A percentile compares a stretch with the other conserved stretches of the same genome.
phyloP scores from a whole-genome alignment of 1,140 invertebrate species.

The Asbolus verrucosus region DNA sequence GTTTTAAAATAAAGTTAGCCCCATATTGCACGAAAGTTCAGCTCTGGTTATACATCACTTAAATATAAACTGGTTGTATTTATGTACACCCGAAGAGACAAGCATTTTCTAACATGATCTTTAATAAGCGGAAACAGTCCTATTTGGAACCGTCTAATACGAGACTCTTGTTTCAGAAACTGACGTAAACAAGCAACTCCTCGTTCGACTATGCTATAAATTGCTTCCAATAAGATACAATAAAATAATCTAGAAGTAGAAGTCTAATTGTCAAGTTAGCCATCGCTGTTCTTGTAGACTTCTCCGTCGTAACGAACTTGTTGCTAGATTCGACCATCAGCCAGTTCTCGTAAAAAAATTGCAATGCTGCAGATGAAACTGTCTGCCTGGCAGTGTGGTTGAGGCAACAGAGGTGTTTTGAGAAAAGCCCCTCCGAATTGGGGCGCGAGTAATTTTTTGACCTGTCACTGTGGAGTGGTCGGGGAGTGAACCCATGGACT shows the following conservation, averaged over 20 bases:
- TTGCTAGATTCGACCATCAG: neutral
- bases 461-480: slow-evolving; percentile 43
- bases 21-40: slow-evolving; percentile 8
- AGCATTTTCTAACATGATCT: neutral
- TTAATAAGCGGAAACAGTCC: neutral
- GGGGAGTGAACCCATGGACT: slow-evolving; percentile 40
- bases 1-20: slow-evolving; percentile 31
- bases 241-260: neutral
- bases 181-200: slow-evolving; percentile 20
- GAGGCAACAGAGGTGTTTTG: slow-evolving; percentile 13
- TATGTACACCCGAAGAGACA: slow-evolving; percentile 3
- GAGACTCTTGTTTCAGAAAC: slow-evolving; percentile 25
- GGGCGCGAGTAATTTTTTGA: slow-evolving; percentile 30
- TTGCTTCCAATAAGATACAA: slow-evolving; percentile 21
- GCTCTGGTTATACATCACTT: slow-evolving; percentile 25
- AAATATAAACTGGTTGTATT: slow-evolving; percentile 37
- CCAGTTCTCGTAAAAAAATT: neutral
- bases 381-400: neutral
- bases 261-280: slow-evolving; percentile 28
- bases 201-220: slow-evolving; percentile 25
- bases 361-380: slow-evolving; percentile 7
- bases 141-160: slow-evolving; percentile 13
- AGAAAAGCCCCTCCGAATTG: neutral
- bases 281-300: neutral
- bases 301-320: slow-evolving; percentile 20